Percentiles rank a stretch among this genome's conserved stretches.
Conservation (phyloP, 2,888 invertebrate genomes). For the Aleiodes alternator region DNA sequence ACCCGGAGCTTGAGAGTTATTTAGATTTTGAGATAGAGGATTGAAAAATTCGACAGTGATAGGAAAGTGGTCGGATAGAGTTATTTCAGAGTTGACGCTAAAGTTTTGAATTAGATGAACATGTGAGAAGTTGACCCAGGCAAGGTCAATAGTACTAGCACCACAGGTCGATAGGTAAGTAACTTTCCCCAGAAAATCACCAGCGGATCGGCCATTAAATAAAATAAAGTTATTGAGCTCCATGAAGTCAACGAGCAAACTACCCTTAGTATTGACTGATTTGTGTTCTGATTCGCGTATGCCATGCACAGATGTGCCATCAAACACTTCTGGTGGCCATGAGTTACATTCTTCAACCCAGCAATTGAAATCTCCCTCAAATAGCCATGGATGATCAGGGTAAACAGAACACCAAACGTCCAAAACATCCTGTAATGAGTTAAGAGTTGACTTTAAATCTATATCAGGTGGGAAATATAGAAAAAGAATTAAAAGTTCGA, state of each 20-base stretch:
- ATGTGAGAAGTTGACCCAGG: conserved; percentile 25
- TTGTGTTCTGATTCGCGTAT: background rate
- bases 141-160: conserved; percentile 33
- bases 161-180: background rate
- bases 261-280: background rate
- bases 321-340: background rate
- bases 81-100: conserved; percentile 25
- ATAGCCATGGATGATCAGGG: too few species aligned
- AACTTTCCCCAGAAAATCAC: background rate
- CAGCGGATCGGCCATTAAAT: background rate
- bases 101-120: conserved; percentile 23
- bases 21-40: too few species aligned
- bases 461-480: too few species aligned
- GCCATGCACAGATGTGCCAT: background rate
- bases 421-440: too few species aligned
- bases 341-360: background rate
- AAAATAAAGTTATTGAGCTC: background rate
- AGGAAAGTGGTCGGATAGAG: conserved; percentile 45
- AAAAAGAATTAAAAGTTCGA: too few species aligned
- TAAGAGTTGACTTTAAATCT: too few species aligned
- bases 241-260: background rate
- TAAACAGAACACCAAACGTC: too few species aligned
- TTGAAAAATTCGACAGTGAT: background rate
- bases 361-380: background rate
- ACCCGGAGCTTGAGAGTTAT: too few species aligned